These are phyloP conservation scores for Silurus lanzhouensis DNA, from an alignment of 2,797 vertebrate species.

Conservation along the genomic window DNA sequence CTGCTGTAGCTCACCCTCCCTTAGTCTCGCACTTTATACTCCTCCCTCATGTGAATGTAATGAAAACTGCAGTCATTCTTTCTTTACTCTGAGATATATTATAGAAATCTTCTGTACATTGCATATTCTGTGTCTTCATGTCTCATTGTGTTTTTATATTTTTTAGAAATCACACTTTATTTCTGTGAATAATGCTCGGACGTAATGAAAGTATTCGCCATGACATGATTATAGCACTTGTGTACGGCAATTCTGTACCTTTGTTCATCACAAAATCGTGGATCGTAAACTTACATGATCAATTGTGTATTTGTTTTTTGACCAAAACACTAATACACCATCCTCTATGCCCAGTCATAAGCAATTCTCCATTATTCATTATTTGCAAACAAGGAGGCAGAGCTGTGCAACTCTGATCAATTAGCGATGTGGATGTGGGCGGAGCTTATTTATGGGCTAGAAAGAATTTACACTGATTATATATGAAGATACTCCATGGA, in stretches of 20 bases:
- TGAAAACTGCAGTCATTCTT: background rate
- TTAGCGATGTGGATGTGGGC: background rate
- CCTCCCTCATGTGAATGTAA: background rate
- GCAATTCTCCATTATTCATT: background rate
- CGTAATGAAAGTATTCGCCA: conserved; percentile 70
- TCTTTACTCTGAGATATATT: background rate
- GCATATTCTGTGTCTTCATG: background rate
- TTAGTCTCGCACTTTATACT: background rate
- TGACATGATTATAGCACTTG: conserved; percentile 64
- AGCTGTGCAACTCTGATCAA: background rate
- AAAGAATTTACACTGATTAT: background rate
- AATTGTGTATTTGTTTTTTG: background rate
- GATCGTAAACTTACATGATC: too few relatives aligned
- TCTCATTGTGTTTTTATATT: background rate
- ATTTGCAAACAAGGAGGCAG: background rate
- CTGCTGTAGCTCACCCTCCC: background rate
- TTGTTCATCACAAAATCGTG: background rate
- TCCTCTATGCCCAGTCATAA: background rate
- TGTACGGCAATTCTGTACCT: background rate
- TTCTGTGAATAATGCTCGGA: conserved; percentile 63
- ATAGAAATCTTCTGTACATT: too few relatives aligned
- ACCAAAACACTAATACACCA: background rate
- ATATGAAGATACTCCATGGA: background rate
- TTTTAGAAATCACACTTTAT: background rate
- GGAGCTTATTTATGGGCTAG: background rate